Evolutionary conservation across 2,113 vertebrate species (phyloP), one percentile per base, ranked within the genome.

Genomic region (Clupea harengus): DNA sequence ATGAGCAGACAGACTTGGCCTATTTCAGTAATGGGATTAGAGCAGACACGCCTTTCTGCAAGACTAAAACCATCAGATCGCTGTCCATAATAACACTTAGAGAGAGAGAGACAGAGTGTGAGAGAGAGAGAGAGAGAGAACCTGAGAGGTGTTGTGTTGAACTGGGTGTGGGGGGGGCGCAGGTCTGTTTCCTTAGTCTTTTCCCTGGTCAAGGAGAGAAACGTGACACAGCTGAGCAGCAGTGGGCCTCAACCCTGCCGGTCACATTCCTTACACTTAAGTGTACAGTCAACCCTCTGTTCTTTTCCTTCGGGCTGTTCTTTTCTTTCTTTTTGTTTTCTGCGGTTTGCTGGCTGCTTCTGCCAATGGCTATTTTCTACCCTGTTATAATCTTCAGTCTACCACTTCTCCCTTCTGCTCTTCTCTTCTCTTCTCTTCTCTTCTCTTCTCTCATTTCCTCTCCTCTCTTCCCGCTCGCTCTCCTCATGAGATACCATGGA

Each of bases 11-110:
- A 44, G 84, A 89, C 89, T 46, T 88, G 89, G 60, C 88, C 86
- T 91, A 85, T 83, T 91, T 89, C 85, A 83, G 81, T 93, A 93
- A 93, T 92, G 88, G 89, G 90, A 91, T 92, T 88, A 91, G 78
- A 10, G 75, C 46, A 50, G 72, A 86, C 87, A 87, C 82, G 67
- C 84, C 86, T 89, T 32, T 45, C 78, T 84, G 57, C 46, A 9
- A 39, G 20, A 82, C 82, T 85, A 32, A 32, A 85, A 46, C 32
- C 32, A 45, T 39, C 15, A 32, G 52, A 81, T 67, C 54, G 84
- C 78, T 84, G 89, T 87, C n/a, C 85, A 89, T 85, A 84, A 89
- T 85, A 86, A 87, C 25, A 39, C 72, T 15, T 1, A 75, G 7
- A 72, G 64, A 72, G 6, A 72, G n/a, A 72, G 64, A 72, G 64